These are phyloP conservation scores for Drosophila neotestacea DNA, from an alignment of 2,888 invertebrate species.

Conservation along the genomic window DNA sequence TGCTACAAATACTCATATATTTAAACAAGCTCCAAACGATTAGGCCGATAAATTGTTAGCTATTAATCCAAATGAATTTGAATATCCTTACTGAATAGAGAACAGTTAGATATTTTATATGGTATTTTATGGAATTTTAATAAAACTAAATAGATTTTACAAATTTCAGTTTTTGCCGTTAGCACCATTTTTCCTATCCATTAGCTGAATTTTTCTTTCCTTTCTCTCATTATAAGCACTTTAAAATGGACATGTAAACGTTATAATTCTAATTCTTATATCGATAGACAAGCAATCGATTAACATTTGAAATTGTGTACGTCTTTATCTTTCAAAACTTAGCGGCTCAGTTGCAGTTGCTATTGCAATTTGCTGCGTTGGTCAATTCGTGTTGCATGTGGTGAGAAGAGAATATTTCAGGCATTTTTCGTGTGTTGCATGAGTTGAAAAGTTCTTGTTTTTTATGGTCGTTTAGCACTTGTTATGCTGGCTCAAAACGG, in stretches of 20 bases:
- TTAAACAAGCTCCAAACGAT: slow-evolving; percentile 28
- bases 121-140: neutral
- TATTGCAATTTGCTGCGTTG: slow-evolving; percentile 15
- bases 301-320: neutral
- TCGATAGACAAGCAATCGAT: neutral
- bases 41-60: slow-evolving; percentile 25
- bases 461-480: slow-evolving; percentile 58
- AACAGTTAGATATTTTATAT: neutral
- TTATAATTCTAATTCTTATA: neutral
- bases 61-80: slow-evolving; percentile 3
- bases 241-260: neutral
- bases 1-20: slow-evolving; percentile 5
- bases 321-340: neutral
- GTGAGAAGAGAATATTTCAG: slow-evolving; percentile 3
- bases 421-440: slow-evolving; percentile 40
- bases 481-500: slow-evolving; percentile 29
- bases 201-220: neutral
- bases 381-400: slow-evolving; percentile 20
- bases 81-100: neutral
- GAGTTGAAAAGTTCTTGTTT: slow-evolving; percentile 26
- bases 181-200: too few species aligned
- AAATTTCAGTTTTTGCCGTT: too few species aligned
- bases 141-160: neutral
- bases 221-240: neutral
- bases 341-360: slow-evolving; percentile 6